Evolutionary conservation across 2,113 vertebrate species (phyloP).

Genomic region (Ptilorrhoa leucosticta): DNA sequence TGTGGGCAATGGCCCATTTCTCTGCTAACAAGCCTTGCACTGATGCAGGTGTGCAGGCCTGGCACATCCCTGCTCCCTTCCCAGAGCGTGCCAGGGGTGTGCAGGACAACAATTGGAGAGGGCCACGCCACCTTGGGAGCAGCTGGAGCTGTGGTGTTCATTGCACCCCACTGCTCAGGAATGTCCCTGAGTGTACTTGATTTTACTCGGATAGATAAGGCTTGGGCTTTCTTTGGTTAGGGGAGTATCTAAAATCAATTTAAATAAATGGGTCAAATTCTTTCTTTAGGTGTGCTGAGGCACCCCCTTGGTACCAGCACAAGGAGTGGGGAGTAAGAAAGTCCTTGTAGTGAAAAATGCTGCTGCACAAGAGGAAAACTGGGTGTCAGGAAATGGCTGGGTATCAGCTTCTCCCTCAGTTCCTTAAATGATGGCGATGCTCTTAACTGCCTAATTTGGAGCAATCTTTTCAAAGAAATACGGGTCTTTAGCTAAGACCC

Average conservation of each 20-base stretch:
- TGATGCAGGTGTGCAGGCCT: neutral
- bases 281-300: neutral
- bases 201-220: neutral
- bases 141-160: neutral
- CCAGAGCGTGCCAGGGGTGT: rapidly evolving
- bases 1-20: neutral
- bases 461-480: constrained; percentile 59
- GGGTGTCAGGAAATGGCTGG: neutral
- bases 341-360: neutral
- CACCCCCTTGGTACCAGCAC: neutral
- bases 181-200: neutral
- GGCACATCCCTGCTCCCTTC: neutral
- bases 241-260: neutral
- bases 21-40: neutral
- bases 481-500: constrained; percentile 32
- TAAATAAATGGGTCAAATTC: neutral
- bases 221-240: neutral
- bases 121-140: neutral
- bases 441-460: constrained; percentile 34
- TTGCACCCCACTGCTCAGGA: neutral
- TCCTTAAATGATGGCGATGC: neutral
- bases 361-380: neutral
- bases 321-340: neutral
- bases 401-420: neutral
- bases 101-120: neutral